A percentile compares a stretch with the other conserved stretches of the same genome.
Conservation (phyloP, 53 echinoderm and acorn worm species). For the Patiria pectinifera region DNA sequence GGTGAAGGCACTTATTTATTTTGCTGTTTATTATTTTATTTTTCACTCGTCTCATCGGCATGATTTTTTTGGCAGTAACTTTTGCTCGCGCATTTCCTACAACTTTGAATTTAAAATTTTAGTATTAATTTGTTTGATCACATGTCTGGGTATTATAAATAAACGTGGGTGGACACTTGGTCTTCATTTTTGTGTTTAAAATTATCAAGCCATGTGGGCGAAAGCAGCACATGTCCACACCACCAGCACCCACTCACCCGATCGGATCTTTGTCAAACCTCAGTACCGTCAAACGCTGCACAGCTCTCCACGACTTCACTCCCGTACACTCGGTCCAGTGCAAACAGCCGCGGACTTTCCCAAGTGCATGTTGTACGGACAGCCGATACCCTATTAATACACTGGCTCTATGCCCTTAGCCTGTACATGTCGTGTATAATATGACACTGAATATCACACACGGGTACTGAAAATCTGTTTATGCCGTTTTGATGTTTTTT, state of each 20-base stretch:
- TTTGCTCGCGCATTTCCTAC: neutral
- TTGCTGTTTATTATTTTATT: no score
- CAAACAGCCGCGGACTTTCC: conserved; percentile 17
- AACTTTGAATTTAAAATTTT: conserved; percentile 25
- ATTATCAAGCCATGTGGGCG: conserved; percentile 59
- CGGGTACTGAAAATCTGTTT: conserved; percentile 51
- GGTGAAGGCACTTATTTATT: neutral
- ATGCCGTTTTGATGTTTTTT: neutral
- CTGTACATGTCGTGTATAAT: neutral
- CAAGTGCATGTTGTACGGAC: neutral
- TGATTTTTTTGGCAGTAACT: neutral
- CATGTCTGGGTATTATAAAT: conserved; percentile 23
- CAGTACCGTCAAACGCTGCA: conserved; percentile 44
- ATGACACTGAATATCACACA: conserved; percentile 48
- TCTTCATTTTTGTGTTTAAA: conserved; percentile 33
- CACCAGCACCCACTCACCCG: conserved; percentile 71
- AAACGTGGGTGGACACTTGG: conserved; percentile 54
- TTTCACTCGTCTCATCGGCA: neutral
- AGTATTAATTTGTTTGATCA: neutral
- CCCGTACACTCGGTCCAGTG: conserved; percentile 33
- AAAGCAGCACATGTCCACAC: conserved; percentile 34
- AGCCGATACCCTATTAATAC: neutral
- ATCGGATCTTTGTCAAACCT: conserved; percentile 58
- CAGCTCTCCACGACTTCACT: conserved; percentile 44
- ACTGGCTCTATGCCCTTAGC: neutral